Evolutionary conservation across 2,113 vertebrate species (phyloP), one percentile per base, ranked within the genome.

Genomic region (Vireo altiloquus): DNA sequence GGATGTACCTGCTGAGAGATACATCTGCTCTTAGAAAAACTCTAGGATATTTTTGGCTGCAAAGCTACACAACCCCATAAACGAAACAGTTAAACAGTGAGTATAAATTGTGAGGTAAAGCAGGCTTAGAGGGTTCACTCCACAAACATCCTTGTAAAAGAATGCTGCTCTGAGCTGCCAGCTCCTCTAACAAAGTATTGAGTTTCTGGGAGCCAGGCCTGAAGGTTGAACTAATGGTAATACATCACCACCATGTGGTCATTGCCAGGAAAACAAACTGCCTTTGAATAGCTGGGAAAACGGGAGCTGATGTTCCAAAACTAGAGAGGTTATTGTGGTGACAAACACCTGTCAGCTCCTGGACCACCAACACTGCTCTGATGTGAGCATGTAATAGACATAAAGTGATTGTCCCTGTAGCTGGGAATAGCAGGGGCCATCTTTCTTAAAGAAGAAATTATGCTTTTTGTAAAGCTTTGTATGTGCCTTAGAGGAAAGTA

Each of bases 201-300:
- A 3, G 9, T 8, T 66, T 33, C 70, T 20, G 37, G 24, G 59
- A 90, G 59, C 44, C 24, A 59, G 46, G 3, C 7, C 75, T 37
- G 61, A 40, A 39, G 39, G 23, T 2, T 31, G 82, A 78, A 89
- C 56, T 68, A 28, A 14, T 42, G 86, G 84, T 95, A 54, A 84
- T 72, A 94, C 50, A 94, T 82, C 86, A 52, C 96, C 97, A 97
- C 93, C 96, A 18, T 95, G 97, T 95, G 97, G 95, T 63, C 65
- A 42, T 19, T 72, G 25, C 11, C 37, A 15, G 83, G 61, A 92
- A 92, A 70, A 80, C 23, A 66, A 78, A 28, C 39, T 65, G 22
- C 44, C 15, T 9, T 9, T 20, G 53, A 46, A 31, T 0, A 18
- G 7, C 2, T 15, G 52, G 35, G 49, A 46, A 31, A 81, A 37